Percentiles rank a stretch among this genome's conserved stretches.
Evolutionary conservation across 2,113 vertebrate species (phyloP).

Genomic region (Tachysurus fulvidraco): DNA sequence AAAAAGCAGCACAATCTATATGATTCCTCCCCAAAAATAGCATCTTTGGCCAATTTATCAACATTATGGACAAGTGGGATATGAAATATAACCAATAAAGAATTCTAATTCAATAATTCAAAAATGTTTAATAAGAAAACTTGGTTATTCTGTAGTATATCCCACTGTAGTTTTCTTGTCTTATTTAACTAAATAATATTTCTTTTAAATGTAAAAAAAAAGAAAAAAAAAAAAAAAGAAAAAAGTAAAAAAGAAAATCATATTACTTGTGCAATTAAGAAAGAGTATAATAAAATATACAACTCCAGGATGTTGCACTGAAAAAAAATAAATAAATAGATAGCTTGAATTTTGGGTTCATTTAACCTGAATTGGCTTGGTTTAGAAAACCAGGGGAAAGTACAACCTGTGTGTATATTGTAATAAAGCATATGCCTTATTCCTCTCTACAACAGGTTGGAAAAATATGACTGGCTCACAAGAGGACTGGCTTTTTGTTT

Average conservation of each 20-base stretch:
- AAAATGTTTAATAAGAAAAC: background rate
- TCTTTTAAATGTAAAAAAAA: background rate
- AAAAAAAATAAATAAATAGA: background rate
- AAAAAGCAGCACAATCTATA: background rate
- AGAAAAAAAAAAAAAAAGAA: background rate
- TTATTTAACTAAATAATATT: background rate
- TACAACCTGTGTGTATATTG: background rate
- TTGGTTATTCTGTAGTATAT: background rate
- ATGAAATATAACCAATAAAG: background rate
- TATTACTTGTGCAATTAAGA: background rate
- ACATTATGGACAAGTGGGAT: background rate
- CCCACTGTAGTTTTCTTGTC: background rate
- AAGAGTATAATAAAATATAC: background rate
- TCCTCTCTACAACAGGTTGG: constrained; percentile 32
- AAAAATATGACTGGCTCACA: constrained; percentile 36
- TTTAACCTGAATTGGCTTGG: background rate
- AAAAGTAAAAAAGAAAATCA: background rate
- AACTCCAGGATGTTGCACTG: background rate
- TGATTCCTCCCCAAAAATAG: background rate
- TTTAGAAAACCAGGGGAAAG: background rate
- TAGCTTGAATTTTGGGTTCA: background rate
- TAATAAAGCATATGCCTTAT: background rate
- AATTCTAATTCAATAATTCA: background rate
- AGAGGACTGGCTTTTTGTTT: constrained; percentile 32
- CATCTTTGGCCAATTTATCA: background rate